phyloP scores from a whole-genome alignment of 1,140 invertebrate genomes.

The Wiebesia pumilae region DNA sequence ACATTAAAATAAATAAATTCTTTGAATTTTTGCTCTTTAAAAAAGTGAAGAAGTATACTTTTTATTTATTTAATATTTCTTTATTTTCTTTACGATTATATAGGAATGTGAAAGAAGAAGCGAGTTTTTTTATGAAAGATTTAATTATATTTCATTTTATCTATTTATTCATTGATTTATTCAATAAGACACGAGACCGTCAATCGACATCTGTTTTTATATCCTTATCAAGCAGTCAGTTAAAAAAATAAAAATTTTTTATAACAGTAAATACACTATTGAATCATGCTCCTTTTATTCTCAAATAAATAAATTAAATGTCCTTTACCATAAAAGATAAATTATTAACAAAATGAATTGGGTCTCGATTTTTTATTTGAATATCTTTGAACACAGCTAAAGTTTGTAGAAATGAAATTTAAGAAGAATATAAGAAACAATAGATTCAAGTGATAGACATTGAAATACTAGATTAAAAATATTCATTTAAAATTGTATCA shows the following conservation, averaged over 20 bases:
- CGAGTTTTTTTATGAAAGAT: constrained; percentile 32
- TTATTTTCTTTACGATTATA: constrained; percentile 37
- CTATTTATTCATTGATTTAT: constrained; percentile 23
- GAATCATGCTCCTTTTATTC: too few species aligned
- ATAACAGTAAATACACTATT: too few species aligned
- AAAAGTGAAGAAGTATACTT: constrained; percentile 41
- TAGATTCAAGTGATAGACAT: neutral
- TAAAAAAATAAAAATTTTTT: neutral
- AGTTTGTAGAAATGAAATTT: neutral
- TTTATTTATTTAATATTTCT: constrained; percentile 22
- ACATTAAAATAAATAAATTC: constrained; percentile 41
- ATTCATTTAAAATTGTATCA: neutral
- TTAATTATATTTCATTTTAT: constrained; percentile 32
- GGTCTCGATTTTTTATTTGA: too few species aligned
- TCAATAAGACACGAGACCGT: constrained; percentile 38
- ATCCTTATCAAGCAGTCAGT: neutral
- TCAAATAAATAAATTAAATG: too few species aligned
- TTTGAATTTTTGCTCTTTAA: constrained; percentile 16
- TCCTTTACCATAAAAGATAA: too few species aligned
- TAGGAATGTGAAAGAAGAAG: constrained; percentile 53
- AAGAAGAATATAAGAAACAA: neutral
- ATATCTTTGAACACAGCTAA: too few species aligned
- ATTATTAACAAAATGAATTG: too few species aligned
- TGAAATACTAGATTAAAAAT: neutral
- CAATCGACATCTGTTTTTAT: neutral